phyloP scores from a whole-genome alignment of 2,797 vertebrate genomes.

The Rachycentron canadum region DNA sequence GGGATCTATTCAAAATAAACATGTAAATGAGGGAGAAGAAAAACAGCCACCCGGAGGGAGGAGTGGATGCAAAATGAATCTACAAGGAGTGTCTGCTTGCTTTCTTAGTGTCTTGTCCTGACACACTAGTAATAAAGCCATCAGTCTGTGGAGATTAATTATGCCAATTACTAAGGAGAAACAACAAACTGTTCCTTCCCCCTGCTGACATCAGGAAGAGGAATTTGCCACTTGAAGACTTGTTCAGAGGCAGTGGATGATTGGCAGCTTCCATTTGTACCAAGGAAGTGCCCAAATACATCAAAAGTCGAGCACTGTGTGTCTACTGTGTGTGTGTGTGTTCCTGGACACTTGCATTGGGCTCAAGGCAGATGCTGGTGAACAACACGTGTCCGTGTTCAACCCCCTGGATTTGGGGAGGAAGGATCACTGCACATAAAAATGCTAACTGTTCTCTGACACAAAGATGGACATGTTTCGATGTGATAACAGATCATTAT shows the following conservation, averaged over 20 bases:
- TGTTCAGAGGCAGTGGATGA: conserved; percentile 44
- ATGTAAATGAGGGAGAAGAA: conserved; percentile 19
- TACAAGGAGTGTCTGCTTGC: conserved; percentile 21
- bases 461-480: conserved; percentile 54
- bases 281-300: conserved; percentile 35
- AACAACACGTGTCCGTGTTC: conserved; percentile 24
- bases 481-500: conserved; percentile 57
- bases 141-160: conserved; percentile 69
- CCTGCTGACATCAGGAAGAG: conserved; percentile 64
- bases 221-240: conserved; percentile 77
- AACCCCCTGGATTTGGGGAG: conserved; percentile 29
- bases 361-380: conserved; percentile 64
- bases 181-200: conserved; percentile 63
- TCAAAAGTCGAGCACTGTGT: conserved; percentile 15
- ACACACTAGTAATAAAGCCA: conserved; percentile 55
- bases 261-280: conserved; percentile 64
- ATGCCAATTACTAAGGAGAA: conserved; percentile 62
- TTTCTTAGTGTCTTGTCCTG: conserved; percentile 42
- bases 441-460: conserved; percentile 50
- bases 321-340: conserved; percentile 1
- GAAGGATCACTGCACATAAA: conserved; percentile 63
- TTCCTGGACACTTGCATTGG: conserved; percentile 54
- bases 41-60: conserved; percentile 8
- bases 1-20: neutral
- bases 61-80: conserved; percentile 35